phyloP scores from a whole-genome alignment of 2,113 vertebrate genomes.

The Danio rerio region DNA sequence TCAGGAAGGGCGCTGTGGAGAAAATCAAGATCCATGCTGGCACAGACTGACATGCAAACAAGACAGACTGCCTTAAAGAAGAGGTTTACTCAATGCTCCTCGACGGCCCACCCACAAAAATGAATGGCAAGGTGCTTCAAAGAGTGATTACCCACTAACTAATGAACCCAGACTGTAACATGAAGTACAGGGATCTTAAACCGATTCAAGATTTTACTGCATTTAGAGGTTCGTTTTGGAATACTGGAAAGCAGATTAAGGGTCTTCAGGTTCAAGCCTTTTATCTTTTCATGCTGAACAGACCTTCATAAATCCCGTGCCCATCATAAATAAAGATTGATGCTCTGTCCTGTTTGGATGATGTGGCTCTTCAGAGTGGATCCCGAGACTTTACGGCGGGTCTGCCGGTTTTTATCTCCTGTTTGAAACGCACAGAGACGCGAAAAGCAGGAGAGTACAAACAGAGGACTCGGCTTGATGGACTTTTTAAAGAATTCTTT shows the following conservation, averaged over 20 bases:
- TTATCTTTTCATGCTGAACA: slow-evolving; percentile 50
- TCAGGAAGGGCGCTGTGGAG: slow-evolving; percentile 32
- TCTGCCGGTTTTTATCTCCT: slow-evolving; percentile 55
- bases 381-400: slow-evolving; percentile 37
- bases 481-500: slow-evolving; percentile 70
- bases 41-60: slow-evolving; percentile 51
- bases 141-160: not conserved
- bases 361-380: slow-evolving; percentile 30
- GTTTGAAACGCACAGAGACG: slow-evolving; percentile 38
- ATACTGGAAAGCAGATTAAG: slow-evolving; percentile 16
- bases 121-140: slow-evolving; percentile 31
- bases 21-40: slow-evolving; percentile 40
- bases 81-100: slow-evolving; percentile 36
- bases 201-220: slow-evolving; percentile 39
- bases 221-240: slow-evolving; percentile 31
- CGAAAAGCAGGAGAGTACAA: slow-evolving; percentile 52
- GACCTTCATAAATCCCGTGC: not conserved
- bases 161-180: slow-evolving; percentile 16
- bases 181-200: slow-evolving; percentile 37
- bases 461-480: slow-evolving; percentile 48
- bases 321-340: slow-evolving; percentile 39
- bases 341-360: slow-evolving; percentile 44
- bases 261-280: slow-evolving; percentile 33
- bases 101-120: not conserved
- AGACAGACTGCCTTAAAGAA: slow-evolving; percentile 47